These are phyloP conservation scores for Drosophila eugracilis DNA, from an alignment of 1,140 invertebrate genomes.

Conservation along the genomic window DNA sequence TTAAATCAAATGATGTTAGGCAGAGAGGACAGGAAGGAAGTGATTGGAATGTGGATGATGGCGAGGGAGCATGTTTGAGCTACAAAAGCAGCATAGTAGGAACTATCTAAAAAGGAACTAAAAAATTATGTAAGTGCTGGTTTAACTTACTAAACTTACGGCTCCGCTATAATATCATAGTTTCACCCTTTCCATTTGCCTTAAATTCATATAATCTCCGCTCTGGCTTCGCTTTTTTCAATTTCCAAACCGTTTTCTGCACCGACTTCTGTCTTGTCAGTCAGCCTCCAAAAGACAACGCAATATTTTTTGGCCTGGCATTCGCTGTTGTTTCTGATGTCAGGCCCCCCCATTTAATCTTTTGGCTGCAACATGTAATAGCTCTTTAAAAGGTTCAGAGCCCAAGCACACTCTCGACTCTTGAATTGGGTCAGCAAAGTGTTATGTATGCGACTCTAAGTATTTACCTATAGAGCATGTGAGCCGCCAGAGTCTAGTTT, in stretches of 20 bases:
- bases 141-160: not conserved
- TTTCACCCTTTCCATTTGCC: slow-evolving; percentile 9
- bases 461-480: slow-evolving; percentile 70
- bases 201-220: slow-evolving; percentile 20
- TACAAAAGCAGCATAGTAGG: too few species aligned
- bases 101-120: too few species aligned
- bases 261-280: slow-evolving; percentile 51
- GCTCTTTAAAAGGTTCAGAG: slow-evolving; percentile 80
- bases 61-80: too few species aligned
- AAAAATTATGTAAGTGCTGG: not conserved
- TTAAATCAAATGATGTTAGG: slow-evolving; percentile 13
- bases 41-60: not conserved
- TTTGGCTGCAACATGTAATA: slow-evolving; percentile 72
- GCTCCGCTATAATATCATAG: not conserved
- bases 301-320: slow-evolving; percentile 53
- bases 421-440: slow-evolving; percentile 77
- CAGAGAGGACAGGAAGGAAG: slow-evolving; percentile 28
- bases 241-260: slow-evolving; percentile 21
- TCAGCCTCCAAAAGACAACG: slow-evolving; percentile 58
- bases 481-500: slow-evolving; percentile 42
- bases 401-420: slow-evolving; percentile 62
- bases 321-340: slow-evolving; percentile 22
- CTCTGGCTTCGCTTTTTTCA: slow-evolving; percentile 29
- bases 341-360: slow-evolving; percentile 55
- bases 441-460: slow-evolving; percentile 73